Evolutionary conservation across 2,113 vertebrate species (phyloP).

Genomic region (Mystacornis crossleyi): DNA sequence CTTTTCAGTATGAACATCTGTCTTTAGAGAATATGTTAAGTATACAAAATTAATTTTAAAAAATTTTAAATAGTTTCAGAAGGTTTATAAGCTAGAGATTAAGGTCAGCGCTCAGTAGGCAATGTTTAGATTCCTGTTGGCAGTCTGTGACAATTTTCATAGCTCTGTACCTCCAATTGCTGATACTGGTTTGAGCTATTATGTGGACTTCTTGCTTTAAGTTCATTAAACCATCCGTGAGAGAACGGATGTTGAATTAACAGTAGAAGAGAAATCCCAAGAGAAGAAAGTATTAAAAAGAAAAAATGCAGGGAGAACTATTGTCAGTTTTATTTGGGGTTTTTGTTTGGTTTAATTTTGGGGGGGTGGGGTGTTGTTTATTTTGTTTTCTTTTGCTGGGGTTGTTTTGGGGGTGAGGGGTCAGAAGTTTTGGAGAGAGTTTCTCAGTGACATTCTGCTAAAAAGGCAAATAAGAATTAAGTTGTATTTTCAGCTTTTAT

Average conservation of each 20-base stretch:
- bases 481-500: background rate
- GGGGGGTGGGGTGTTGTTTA: rapidly evolving
- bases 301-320: background rate
- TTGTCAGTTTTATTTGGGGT: background rate
- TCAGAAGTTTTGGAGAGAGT: background rate
- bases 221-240: background rate
- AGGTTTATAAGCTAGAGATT: background rate
- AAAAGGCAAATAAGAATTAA: background rate
- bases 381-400: background rate
- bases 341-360: background rate
- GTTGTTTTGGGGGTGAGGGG: background rate
- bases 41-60: background rate
- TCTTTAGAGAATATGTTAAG: background rate
- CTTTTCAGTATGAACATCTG: background rate
- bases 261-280: background rate
- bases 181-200: background rate
- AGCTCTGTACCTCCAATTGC: background rate
- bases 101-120: background rate
- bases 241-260: background rate
- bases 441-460: background rate
- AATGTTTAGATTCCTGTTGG: background rate
- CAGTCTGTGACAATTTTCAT: background rate
- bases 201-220: background rate
- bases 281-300: background rate
- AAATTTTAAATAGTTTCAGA: background rate